Evolutionary conservation across 1,140 invertebrate species (phyloP), one percentile per base, ranked within the genome.

Genomic region (Lysiphlebus fabarum): DNA sequence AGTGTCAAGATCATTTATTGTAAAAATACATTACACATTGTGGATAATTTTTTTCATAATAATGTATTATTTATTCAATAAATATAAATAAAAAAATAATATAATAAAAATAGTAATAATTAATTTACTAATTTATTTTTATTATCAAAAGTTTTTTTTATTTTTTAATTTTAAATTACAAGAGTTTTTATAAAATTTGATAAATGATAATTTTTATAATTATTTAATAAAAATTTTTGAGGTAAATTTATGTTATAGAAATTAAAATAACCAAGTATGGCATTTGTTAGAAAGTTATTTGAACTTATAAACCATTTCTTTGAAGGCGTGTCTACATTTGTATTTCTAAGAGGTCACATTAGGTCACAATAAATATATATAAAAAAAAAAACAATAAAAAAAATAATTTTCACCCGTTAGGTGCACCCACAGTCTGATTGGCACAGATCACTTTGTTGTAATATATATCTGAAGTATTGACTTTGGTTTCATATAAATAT

Each of bases 1-100:
- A 56, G 34, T 56, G 54, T 56, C 54, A 56, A 56, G 54, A 56
- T 56, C 54, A 45, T 8, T 56, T 43, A 33, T 33, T 54, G 34
- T 10, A 45, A 33, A 41, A 17, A 56, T 56, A 45, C 44, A 41
- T 34, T 26, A 5, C 34, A 47, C 34, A 42, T 41, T 42, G 54
- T 56, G 54, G 17, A 8, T 9, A 7, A 17, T 17, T 17, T 26
- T 7, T 7, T 14, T 7, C 7, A 11, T 7, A 8, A 14, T 26
- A 1, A 26, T 56, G 33, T 14, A 47, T 41, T 17, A 47, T 42
- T 33, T 42, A 17, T 26, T 26, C 17, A 26, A 26, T 26, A n/a
- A n/a, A 26, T 45, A 41, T 41, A 9, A 41, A 41, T 11, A 45
- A 45, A 10, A 10, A 10, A 10, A n/a, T 45, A 14, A 4, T 5